Conservation (phyloP, 2,888 invertebrate species). For the Cataglyphis livida region DNA sequence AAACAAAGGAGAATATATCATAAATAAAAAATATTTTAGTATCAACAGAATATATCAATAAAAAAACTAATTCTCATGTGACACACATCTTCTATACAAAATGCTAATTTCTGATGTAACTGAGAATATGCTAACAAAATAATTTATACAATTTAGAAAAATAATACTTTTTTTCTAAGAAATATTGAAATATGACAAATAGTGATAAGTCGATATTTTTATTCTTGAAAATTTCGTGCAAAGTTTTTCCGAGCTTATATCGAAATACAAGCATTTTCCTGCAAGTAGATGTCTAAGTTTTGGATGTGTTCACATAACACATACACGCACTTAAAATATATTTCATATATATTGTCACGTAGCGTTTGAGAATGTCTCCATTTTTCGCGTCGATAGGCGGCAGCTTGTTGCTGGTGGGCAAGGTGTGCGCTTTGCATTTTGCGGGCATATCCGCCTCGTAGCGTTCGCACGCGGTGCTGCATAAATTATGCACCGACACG, state of each 20-base stretch:
- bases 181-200: conserved; percentile 2
- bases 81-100: neutral
- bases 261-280: neutral
- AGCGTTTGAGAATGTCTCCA: conserved; percentile 20
- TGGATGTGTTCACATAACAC: neutral
- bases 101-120: neutral
- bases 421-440: conserved; percentile 31
- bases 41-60: neutral
- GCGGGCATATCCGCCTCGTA: conserved; percentile 30
- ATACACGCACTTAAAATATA: neutral
- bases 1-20: neutral
- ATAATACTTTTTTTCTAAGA: neutral
- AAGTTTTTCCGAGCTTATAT: neutral
- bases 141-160: neutral
- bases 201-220: neutral
- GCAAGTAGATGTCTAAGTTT: neutral
- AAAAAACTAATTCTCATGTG: neutral
- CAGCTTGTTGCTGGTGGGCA: conserved; percentile 25
- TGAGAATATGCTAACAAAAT: neutral
- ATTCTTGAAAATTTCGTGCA: neutral
- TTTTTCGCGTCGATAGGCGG: conserved; percentile 24
- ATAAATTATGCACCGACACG: conserved; percentile 49
- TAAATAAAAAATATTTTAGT: neutral
- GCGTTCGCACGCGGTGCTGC: conserved; percentile 43
- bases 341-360: neutral